Percentiles rank a stretch among this genome's conserved stretches.
Evolutionary conservation across 2,113 vertebrate genomes (phyloP).

Genomic region (Neolamprologus sp.): DNA sequence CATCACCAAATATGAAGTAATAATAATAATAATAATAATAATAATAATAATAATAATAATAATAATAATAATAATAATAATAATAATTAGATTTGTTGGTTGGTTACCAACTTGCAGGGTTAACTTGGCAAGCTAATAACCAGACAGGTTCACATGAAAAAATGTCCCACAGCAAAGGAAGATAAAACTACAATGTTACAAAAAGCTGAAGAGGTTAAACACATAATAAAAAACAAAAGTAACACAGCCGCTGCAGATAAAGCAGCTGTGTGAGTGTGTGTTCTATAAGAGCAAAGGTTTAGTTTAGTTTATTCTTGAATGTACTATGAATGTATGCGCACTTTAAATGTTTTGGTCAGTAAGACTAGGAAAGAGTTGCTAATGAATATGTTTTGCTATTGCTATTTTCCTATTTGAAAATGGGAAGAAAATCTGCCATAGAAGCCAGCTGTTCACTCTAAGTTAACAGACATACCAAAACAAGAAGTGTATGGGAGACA

Average conservation of each 20-base stretch:
- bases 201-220: background rate
- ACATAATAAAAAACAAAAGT: rapidly evolving
- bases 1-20: rapidly evolving
- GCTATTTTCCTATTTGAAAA: background rate
- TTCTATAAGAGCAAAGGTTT: rapidly evolving
- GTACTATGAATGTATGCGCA: rapidly evolving
- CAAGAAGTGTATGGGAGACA: rapidly evolving
- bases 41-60: too few relatives aligned
- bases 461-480: background rate
- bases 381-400: rapidly evolving
- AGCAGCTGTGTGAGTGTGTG: rapidly evolving
- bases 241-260: rapidly evolving
- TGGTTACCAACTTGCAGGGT: rapidly evolving
- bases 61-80: too few relatives aligned
- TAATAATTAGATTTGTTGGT: background rate
- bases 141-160: background rate
- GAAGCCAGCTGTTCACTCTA: rapidly evolving
- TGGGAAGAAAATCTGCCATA: background rate
- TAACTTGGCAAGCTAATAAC: background rate
- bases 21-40: too few relatives aligned
- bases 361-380: rapidly evolving
- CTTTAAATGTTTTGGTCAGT: background rate
- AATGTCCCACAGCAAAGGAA: rapidly evolving
- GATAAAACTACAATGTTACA: rapidly evolving
- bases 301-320: background rate